Evolutionary conservation across 2,113 vertebrate species (phyloP), one percentile per base, ranked within the genome.

Genomic region (Rhodinocichla rosea): DNA sequence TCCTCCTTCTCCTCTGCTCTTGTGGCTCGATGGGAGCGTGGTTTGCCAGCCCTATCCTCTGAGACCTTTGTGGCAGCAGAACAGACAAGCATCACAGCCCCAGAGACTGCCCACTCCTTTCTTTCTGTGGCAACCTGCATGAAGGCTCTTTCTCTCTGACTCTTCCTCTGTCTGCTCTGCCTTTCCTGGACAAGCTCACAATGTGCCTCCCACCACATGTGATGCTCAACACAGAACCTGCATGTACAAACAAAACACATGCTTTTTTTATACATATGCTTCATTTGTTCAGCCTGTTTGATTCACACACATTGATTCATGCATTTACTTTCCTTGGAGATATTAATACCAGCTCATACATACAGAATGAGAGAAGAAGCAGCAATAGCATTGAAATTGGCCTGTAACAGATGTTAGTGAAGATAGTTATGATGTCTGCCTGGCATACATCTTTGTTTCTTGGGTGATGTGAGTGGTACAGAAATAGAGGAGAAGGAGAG

Each of bases 261-360:
- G 2, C 1, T 15, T 16, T 27, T 79, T 79, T 73, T 49, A 56
- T 60, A 60, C 11, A 35, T 19, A 27, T 3, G 15, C 47, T 92
- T 83, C 30, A 22, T 70, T 80, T 0, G 1, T 78, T 94, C 68
- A 81, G 52, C 75, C 76, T 70, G 5, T 67, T 94, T 86, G 91
- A 81, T 83, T 67, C 83, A 92, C 63, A 63, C 83, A 68, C 71
- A 16, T 92, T 83, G 87, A 93, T 90, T 93, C 67, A 77, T 59
- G 39, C 67, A n/a, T 83, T 95, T 92, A 5, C 71, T 96, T 92
- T 67, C 83, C 79, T 89, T 59, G 64, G 56, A 92, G 47, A 92
- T 90, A 75, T 68, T 95, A 95, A 92, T 89, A 86, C 60, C 79
- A 68, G n/a, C 64, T 97, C 94, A 95, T 90, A 89, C 64, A 83